These are phyloP conservation scores for Meriones psammophilus DNA, from an alignment of 2,797 vertebrate genomes.

Conservation along the genomic window DNA sequence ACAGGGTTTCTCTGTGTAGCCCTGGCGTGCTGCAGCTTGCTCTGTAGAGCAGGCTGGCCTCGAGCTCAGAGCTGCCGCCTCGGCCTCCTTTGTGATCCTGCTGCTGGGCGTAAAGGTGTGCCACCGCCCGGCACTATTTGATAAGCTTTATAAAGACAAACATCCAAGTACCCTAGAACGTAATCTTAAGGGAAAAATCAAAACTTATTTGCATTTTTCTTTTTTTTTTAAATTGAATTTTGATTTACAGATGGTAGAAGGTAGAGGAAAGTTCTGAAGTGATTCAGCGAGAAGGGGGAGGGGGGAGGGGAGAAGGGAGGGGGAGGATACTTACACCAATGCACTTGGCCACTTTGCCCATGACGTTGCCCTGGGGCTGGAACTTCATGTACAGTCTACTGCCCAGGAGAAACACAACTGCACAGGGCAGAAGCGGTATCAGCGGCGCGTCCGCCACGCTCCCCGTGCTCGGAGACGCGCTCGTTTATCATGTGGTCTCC, in stretches of 20 bases:
- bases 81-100: neutral
- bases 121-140: neutral
- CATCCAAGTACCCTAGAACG: neutral
- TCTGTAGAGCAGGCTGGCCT: neutral
- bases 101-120: neutral
- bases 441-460: neutral
- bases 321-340: slow-evolving; percentile 91
- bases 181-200: neutral
- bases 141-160: neutral
- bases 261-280: neutral
- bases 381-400: slow-evolving; percentile 95
- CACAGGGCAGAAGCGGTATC: slow-evolving; percentile 46
- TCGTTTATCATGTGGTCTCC: neutral
- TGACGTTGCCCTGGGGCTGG: slow-evolving; percentile 95
- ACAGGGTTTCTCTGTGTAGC: neutral
- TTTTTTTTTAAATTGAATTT: neutral
- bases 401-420: slow-evolving; percentile 95
- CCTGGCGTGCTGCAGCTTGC: neutral
- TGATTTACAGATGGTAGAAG: neutral
- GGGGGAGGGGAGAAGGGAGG: fast-evolving
- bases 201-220: neutral
- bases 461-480: neutral
- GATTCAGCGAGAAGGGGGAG: fast-evolving
- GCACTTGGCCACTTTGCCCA: slow-evolving; percentile 93
- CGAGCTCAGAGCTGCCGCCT: neutral